Percentiles rank a stretch among this genome's conserved stretches.
Evolutionary conservation across 2,797 vertebrate genomes (phyloP).

Genomic region (Heteromormyrus szaboi): DNA sequence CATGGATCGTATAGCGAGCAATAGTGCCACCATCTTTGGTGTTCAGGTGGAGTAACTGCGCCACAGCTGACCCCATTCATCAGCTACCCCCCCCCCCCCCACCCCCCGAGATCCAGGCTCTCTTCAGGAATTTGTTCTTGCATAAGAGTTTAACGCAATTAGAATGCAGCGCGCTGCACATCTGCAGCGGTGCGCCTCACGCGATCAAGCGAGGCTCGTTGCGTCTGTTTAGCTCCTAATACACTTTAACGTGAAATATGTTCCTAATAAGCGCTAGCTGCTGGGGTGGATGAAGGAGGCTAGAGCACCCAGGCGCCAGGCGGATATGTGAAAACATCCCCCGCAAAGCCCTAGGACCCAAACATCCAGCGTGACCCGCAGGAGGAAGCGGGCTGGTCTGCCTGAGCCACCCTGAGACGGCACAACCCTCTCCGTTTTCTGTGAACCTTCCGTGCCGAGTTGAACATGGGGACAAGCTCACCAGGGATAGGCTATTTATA

Average conservation of each 20-base stretch:
- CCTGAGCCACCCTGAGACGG: neutral
- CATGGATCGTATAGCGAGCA: neutral
- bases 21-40: neutral
- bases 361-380: slow-evolving; percentile 18
- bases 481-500: slow-evolving; percentile 25
- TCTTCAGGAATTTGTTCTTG: slow-evolving; percentile 32
- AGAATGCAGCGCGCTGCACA: slow-evolving; percentile 35
- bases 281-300: slow-evolving; percentile 33
- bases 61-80: slow-evolving; percentile 7
- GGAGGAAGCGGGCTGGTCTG: neutral
- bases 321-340: slow-evolving; percentile 29
- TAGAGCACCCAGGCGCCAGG: slow-evolving; percentile 8
- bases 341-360: slow-evolving; percentile 25
- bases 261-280: slow-evolving; percentile 45
- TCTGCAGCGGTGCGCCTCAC: slow-evolving; percentile 35
- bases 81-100: neutral
- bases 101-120: slow-evolving; percentile 20
- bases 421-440: slow-evolving; percentile 7
- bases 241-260: slow-evolving; percentile 41
- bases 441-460: slow-evolving; percentile 17
- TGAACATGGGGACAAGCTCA: neutral
- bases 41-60: slow-evolving; percentile 7
- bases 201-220: slow-evolving; percentile 30
- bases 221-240: slow-evolving; percentile 39
- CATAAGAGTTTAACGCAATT: slow-evolving; percentile 43